Evolutionary conservation across 2,888 invertebrate species (phyloP), one percentile per base, ranked within the genome.

Genomic region (Latrodectus elegans): DNA sequence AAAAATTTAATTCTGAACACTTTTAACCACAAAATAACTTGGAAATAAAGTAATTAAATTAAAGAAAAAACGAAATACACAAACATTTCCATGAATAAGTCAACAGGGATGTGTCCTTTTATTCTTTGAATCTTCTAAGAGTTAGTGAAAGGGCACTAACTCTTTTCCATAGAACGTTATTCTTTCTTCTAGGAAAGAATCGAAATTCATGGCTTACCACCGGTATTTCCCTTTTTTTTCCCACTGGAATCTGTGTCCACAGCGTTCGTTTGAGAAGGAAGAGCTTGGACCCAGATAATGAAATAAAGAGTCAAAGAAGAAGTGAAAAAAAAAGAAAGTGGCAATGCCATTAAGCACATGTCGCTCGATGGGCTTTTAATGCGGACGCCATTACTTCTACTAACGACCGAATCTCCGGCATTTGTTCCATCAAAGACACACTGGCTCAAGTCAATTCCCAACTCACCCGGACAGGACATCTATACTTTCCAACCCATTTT

Each of bases 331-430:
- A 52, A 51, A 71, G 70, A 72, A 71, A 17, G 15, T 71, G 72
- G 70, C 74, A 68, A 60, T 82, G 71, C 83, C 84, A 84, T 84
- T 84, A 84, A 78, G 84, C 84, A 84, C 84, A 84, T 84, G 84
- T 84, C 84, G 72, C 55, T 77, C 77, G 77, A 84, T 78, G 84
- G 84, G 65, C 84, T 84, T 84, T 84, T 84, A 84, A 84, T 84
- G 84, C 72, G 84, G 77, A 67, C 84, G 84, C 84, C 67, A 84
- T 84, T 84, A 77, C 65, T 84, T 15, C 77, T n/a, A 64, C 72
- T 77, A 84, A 77, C 77, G 77, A 77, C 84, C 84, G 60, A 65
- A 78, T 49, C 72, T 84, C 64, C 60, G 60, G 11, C 60, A n/a
- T 60, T 60, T 60, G 60, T 60, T n/a, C 60, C 60, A 60, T 60